phyloP scores from a whole-genome alignment of 2,113 vertebrate genomes.

The Capreolus pygargus region DNA sequence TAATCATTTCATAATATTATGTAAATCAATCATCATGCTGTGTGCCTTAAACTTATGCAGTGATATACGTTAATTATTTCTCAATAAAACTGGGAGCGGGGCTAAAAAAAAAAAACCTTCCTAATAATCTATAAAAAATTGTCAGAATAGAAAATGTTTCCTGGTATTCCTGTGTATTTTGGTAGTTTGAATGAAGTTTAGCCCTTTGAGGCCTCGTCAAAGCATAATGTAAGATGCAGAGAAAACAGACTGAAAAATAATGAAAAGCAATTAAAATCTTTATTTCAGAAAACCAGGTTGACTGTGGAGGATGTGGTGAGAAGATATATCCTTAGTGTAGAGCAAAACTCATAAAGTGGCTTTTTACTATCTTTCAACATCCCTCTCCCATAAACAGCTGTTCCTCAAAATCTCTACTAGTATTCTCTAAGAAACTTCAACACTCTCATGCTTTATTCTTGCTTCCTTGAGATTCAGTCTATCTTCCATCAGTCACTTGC shows the following conservation, averaged over 20 bases:
- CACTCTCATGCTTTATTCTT: background rate
- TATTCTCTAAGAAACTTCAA: background rate
- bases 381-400: background rate
- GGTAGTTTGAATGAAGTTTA: background rate
- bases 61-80: background rate
- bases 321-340: background rate
- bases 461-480: background rate
- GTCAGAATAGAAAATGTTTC: background rate
- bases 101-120: background rate
- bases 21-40: background rate
- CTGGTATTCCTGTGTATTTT: background rate
- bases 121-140: slow-evolving; percentile 10
- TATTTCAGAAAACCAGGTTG: background rate
- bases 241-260: background rate
- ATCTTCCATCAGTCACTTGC: background rate
- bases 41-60: background rate
- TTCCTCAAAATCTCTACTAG: background rate
- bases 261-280: background rate
- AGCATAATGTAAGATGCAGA: background rate
- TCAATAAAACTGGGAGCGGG: background rate
- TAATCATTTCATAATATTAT: background rate
- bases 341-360: background rate
- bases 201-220: background rate
- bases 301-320: background rate
- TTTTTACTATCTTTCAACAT: background rate